A percentile compares a stretch with the other conserved stretches of the same genome.
Conservation (phyloP, 2,888 invertebrate species). For the Eupelmus urozonus region DNA sequence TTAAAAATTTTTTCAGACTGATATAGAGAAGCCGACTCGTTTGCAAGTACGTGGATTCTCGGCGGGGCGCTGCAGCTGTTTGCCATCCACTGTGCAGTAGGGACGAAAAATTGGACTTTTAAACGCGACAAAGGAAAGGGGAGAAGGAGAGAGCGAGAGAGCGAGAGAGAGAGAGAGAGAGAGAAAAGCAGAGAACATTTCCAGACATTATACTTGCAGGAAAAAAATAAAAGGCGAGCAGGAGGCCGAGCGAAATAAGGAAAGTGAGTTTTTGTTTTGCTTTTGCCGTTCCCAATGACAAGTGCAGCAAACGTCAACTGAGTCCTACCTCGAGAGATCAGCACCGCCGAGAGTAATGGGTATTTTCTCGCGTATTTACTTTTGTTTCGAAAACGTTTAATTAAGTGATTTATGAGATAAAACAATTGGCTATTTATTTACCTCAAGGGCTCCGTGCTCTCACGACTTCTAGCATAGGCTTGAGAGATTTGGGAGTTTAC, state of each 20-base stretch:
- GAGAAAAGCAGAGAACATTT: conserved; percentile 9
- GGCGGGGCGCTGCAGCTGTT: too few relatives aligned
- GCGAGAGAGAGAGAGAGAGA: not conserved
- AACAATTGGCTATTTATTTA: too few relatives aligned
- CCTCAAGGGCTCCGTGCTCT: too few relatives aligned
- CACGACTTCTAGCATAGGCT: too few relatives aligned
- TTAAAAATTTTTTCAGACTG: too few relatives aligned
- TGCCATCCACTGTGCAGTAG: too few relatives aligned
- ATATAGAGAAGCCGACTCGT: too few relatives aligned
- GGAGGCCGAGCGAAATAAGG: not conserved
- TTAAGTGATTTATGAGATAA: too few relatives aligned
- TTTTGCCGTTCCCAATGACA: conserved; percentile 19
- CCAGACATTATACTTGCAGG: too few relatives aligned
- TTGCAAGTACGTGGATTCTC: too few relatives aligned
- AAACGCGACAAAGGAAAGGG: not conserved
- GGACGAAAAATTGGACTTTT: conserved; percentile 1
- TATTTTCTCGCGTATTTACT: conserved; percentile 4
- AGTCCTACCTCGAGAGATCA: not conserved
- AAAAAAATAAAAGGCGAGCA: conserved; percentile 18
- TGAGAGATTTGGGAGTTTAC: too few relatives aligned
- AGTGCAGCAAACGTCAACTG: conserved; percentile 20
- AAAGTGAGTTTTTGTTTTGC: conserved; percentile 15
- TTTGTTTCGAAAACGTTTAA: conserved; percentile 8
- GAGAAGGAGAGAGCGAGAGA: not conserved
- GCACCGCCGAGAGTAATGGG: conserved; percentile 35